Evolutionary conservation across 2,888 invertebrate genomes (phyloP).

Genomic region (Diloba caeruleocephala): DNA sequence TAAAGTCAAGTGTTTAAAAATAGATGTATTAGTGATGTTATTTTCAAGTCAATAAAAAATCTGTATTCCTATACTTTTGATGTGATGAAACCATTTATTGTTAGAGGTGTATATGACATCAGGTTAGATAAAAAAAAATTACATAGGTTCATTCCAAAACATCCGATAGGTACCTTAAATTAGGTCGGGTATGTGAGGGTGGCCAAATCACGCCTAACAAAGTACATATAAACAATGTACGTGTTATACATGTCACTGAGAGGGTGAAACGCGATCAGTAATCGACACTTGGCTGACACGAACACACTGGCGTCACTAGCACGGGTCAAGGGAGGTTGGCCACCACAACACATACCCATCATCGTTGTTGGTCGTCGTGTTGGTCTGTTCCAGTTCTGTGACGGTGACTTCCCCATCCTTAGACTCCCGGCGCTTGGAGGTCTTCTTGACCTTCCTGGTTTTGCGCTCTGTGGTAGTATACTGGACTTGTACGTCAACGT

Average conservation of each 20-base stretch:
- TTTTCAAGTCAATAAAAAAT: not conserved
- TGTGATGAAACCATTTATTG: not conserved
- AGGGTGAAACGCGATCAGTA: slow-evolving; percentile 66
- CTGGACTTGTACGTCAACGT: slow-evolving; percentile 96
- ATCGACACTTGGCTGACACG: slow-evolving; percentile 76
- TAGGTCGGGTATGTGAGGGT: slow-evolving; percentile 89
- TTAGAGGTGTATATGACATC: not conserved
- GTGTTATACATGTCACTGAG: slow-evolving; percentile 66
- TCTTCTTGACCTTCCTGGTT: slow-evolving; percentile 96
- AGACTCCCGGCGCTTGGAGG: slow-evolving; percentile 93
- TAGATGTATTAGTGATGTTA: slow-evolving; percentile 4
- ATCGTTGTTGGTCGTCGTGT: slow-evolving; percentile 90
- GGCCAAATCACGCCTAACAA: slow-evolving; percentile 73
- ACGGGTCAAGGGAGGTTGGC: slow-evolving; percentile 75
- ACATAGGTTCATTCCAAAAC: slow-evolving; percentile 30
- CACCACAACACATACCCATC: slow-evolving; percentile 96
- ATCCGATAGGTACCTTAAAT: slow-evolving; percentile 81
- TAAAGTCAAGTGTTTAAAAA: slow-evolving; percentile 14
- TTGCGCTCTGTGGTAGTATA: slow-evolving; percentile 96
- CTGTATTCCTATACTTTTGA: not conserved
- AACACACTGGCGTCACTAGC: slow-evolving; percentile 64
- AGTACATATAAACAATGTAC: slow-evolving; percentile 58
- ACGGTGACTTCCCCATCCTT: slow-evolving; percentile 94
- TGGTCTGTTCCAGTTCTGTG: slow-evolving; percentile 93
- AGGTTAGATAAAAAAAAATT: slow-evolving; percentile 13